phyloP scores from a whole-genome alignment of 2,888 invertebrate species.

The Notodonta dromedarius region DNA sequence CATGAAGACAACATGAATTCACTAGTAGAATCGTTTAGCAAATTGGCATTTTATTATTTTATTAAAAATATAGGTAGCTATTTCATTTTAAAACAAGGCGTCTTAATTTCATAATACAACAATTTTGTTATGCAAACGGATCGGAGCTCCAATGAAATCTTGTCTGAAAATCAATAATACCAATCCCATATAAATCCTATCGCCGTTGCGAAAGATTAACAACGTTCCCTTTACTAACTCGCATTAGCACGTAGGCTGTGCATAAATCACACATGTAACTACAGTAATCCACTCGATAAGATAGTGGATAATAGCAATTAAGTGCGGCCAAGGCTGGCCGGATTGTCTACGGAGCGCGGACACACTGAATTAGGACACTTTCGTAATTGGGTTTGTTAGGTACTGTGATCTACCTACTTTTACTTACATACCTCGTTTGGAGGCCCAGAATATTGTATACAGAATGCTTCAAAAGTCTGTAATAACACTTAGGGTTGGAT shows the following conservation, averaged over 20 bases:
- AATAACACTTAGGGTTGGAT: no score
- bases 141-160: not conserved
- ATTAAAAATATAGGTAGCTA: not conserved
- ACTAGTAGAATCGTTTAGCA: no score
- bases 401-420: not conserved
- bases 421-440: not conserved
- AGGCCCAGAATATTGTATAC: no score
- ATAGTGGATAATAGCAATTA: constrained; percentile 58
- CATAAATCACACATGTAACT: constrained; percentile 45
- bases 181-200: not conserved
- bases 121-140: not conserved
- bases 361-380: constrained; percentile 30
- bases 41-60: no score
- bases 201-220: constrained; percentile 9
- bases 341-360: constrained; percentile 19
- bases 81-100: not conserved
- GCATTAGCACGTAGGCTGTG: constrained; percentile 47
- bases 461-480: no score
- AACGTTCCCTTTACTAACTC: constrained; percentile 27
- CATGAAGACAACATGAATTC: no score
- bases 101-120: not conserved
- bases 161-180: not conserved
- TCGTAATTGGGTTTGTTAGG: constrained; percentile 24
- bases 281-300: constrained; percentile 47
- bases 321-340: constrained; percentile 46